phyloP scores from a whole-genome alignment of 2,797 vertebrate species.

The Takifugu ocellatus region DNA sequence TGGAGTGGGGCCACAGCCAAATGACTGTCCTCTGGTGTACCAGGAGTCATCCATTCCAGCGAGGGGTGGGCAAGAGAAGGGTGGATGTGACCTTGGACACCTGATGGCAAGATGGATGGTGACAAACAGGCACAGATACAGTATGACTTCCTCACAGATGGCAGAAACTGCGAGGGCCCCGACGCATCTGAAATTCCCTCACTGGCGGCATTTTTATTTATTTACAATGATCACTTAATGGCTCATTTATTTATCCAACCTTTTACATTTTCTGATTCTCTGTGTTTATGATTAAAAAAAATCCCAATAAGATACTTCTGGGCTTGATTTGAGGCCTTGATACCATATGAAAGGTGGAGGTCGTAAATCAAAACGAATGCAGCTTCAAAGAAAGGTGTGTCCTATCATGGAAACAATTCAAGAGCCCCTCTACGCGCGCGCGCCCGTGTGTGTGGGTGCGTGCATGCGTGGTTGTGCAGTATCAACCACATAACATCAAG shows the following conservation, averaged over 20 bases:
- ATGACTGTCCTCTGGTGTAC: slow-evolving; percentile 71
- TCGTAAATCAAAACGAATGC: slow-evolving; percentile 61
- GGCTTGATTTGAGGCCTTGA: slow-evolving; percentile 43
- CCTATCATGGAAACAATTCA: slow-evolving; percentile 68
- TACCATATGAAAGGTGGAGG: slow-evolving; percentile 50
- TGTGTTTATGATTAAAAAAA: background rate
- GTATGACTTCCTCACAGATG: slow-evolving; percentile 58
- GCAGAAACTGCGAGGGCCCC: slow-evolving; percentile 20
- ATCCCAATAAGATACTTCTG: slow-evolving; percentile 25
- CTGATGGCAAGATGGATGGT: slow-evolving; percentile 60
- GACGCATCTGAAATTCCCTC: slow-evolving; percentile 31
- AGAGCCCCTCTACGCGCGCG: background rate
- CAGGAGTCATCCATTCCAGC: slow-evolving; percentile 69
- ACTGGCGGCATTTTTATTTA: background rate
- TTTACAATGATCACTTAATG: too few relatives aligned
- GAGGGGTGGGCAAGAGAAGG: slow-evolving; percentile 36
- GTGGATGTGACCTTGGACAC: slow-evolving; percentile 71
- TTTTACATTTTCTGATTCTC: too few relatives aligned
- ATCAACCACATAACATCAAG: slow-evolving; percentile 70
- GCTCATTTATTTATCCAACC: too few relatives aligned
- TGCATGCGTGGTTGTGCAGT: slow-evolving; percentile 36
- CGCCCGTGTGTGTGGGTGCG: too few relatives aligned
- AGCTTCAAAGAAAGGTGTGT: slow-evolving; percentile 67
- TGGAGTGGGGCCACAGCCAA: slow-evolving; percentile 60
- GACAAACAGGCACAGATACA: slow-evolving; percentile 67